Evolutionary conservation across 2,888 invertebrate genomes (phyloP), one percentile per base, ranked within the genome.

Genomic region (Coelogynopora nodosa): DNA sequence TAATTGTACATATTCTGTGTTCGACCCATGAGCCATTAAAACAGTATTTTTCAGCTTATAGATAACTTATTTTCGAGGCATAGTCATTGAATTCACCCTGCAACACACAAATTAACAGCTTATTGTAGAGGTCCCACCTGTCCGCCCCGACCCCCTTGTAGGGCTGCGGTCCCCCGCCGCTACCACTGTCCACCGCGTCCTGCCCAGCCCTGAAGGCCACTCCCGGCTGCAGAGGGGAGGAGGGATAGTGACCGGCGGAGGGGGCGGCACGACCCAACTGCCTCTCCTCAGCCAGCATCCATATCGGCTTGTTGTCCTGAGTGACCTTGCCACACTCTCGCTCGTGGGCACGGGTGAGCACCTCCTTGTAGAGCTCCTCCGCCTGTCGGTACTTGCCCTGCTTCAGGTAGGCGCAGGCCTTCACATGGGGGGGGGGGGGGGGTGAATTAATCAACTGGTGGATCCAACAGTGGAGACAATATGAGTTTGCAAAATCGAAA

Each of bases 381-480:
- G 99, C 99, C 92, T 98, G 97, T 91, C 97, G 96, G 94, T 98
- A 99, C 93, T 99, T 99, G 89, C 97, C 97, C 91, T 94, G 94
- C 93, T 99, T 99, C 90, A 99, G 94, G 92, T 97, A 98, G 92
- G 98, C 98, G 13, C 98, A 98, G 74, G 99, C 98, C 93, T 93
- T 88, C 49, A 49, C 49, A 18, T n/a, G n/a, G n/a, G n/a, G n/a
- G n/a, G n/a, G n/a, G n/a, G n/a, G n/a, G n/a, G n/a, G n/a, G n/a
- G n/a, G n/a, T n/a, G n/a, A n/a, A n/a, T n/a, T n/a, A n/a, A n/a
- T n/a, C n/a, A n/a, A n/a, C n/a, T n/a, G n/a, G n/a, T n/a, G n/a
- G n/a, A n/a, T n/a, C n/a, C n/a, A n/a, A n/a, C n/a, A n/a, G n/a
- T n/a, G n/a, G n/a, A n/a, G n/a, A n/a, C n/a, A n/a, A n/a, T n/a